A percentile compares a stretch with the other conserved stretches of the same genome.
Conservation (phyloP, 2,113 vertebrate species). For the Peromyscus leucopus region DNA sequence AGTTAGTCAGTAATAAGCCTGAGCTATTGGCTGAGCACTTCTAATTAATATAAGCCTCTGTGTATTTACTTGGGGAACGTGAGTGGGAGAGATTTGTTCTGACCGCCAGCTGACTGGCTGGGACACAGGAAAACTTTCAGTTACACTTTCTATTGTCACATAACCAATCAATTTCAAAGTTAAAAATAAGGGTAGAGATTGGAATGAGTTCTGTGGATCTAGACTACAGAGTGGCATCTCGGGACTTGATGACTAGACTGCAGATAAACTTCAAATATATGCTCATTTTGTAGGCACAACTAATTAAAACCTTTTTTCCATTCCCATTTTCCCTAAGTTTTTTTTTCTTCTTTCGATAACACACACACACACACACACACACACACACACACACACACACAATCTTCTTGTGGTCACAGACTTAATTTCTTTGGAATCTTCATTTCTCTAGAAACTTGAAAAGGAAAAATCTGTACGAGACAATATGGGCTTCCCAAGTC, state of each 20-base stretch:
- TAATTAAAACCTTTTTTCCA: slow-evolving; percentile 41
- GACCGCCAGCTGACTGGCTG: too few relatives aligned
- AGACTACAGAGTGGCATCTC: not conserved
- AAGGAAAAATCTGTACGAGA: slow-evolving; percentile 27
- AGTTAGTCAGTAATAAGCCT: too few relatives aligned
- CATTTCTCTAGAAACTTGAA: slow-evolving; percentile 59
- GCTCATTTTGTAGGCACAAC: not conserved
- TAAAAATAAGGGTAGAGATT: slow-evolving; percentile 65
- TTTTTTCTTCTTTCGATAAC: slow-evolving; percentile 7
- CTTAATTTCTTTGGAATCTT: slow-evolving; percentile 62
- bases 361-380: not conserved
- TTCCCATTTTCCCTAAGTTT: not conserved
- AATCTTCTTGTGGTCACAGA: not conserved
- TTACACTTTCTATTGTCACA: not conserved
- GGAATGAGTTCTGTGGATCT: slow-evolving; percentile 26
- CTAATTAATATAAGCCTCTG: too few relatives aligned
- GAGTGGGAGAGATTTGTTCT: too few relatives aligned
- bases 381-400: not conserved
- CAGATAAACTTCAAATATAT: slow-evolving; percentile 47
- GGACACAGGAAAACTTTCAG: too few relatives aligned
- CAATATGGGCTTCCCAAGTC: not conserved
- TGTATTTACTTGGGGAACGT: too few relatives aligned
- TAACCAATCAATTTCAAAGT: slow-evolving; percentile 52
- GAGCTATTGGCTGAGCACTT: too few relatives aligned
- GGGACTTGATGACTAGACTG: not conserved